Evolutionary conservation across 2,888 invertebrate species (phyloP).

Genomic region (Coecobrya sp.): DNA sequence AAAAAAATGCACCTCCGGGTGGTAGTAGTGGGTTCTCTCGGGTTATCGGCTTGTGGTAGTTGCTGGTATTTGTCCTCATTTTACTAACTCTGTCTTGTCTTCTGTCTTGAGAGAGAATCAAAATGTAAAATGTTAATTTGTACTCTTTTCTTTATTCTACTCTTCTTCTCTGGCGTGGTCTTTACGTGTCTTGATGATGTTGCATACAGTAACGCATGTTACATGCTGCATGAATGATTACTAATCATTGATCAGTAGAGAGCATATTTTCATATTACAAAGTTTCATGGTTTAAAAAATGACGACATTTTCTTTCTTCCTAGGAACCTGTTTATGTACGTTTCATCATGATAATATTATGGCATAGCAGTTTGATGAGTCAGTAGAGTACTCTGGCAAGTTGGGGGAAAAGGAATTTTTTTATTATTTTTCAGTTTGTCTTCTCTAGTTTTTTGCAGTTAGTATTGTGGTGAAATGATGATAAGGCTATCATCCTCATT

Average conservation of each 20-base stretch:
- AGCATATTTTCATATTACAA: too few species aligned
- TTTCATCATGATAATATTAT: too few species aligned
- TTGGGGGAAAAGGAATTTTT: too few species aligned
- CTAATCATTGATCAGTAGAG: too few species aligned
- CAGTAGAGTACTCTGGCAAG: too few species aligned
- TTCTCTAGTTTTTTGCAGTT: background rate
- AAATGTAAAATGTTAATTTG: background rate
- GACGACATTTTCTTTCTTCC: too few species aligned
- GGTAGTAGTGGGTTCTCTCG: constrained; percentile 4
- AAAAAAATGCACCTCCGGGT: constrained; percentile 45
- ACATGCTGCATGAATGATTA: too few species aligned
- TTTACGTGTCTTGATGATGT: too few species aligned
- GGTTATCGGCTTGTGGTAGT: constrained; percentile 14
- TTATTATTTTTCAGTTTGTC: background rate
- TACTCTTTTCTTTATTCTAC: background rate
- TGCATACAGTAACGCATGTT: too few species aligned
- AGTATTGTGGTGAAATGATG: background rate
- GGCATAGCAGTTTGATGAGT: too few species aligned
- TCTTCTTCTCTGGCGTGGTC: background rate
- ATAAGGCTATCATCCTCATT: background rate
- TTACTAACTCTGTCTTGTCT: background rate
- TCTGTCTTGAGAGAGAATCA: background rate
- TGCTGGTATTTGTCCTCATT: constrained; percentile 24
- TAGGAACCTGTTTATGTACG: too few species aligned
- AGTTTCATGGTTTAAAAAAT: too few species aligned